These are phyloP conservation scores for Himalopsyche phryganea DNA, from an alignment of 1,140 invertebrate species.

Conservation along the genomic window DNA sequence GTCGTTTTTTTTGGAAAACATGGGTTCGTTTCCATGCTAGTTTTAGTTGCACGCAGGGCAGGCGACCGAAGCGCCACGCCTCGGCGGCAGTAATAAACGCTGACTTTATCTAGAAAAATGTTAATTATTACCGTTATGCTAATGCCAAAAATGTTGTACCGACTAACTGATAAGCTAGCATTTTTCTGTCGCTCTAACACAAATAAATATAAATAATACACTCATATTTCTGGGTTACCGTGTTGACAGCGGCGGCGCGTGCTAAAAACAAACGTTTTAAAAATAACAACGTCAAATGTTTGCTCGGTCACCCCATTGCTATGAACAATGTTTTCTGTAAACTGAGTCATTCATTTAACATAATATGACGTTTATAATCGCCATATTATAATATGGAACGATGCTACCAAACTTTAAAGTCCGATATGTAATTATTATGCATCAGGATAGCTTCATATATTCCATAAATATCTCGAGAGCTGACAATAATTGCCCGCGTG, in stretches of 20 bases:
- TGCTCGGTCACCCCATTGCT: background rate
- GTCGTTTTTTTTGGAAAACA: constrained; percentile 2
- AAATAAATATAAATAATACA: constrained; percentile 34
- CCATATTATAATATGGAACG: too few relatives aligned
- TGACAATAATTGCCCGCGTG: too few relatives aligned
- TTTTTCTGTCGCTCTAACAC: constrained; percentile 31
- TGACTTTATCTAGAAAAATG: constrained; percentile 33
- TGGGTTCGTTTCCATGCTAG: constrained; percentile 12
- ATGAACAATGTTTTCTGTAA: too few relatives aligned
- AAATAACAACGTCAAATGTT: background rate
- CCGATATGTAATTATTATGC: too few relatives aligned
- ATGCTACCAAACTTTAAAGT: too few relatives aligned
- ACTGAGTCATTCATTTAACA: too few relatives aligned
- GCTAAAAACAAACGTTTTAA: too few relatives aligned
- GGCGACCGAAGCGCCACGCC: constrained; percentile 19
- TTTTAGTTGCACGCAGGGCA: constrained; percentile 2
- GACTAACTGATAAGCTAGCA: constrained; percentile 30
- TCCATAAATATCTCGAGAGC: too few relatives aligned
- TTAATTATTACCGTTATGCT: constrained; percentile 36
- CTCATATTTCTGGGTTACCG: constrained; percentile 16
- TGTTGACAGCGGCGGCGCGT: constrained; percentile 3
- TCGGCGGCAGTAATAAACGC: constrained; percentile 29
- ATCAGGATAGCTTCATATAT: too few relatives aligned
- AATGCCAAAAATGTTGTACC: constrained; percentile 35
- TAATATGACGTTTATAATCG: too few relatives aligned